Base-by-base conservation (phyloP, 2,797 vertebrate genomes). In the Lithobates sylvaticus region DNA sequence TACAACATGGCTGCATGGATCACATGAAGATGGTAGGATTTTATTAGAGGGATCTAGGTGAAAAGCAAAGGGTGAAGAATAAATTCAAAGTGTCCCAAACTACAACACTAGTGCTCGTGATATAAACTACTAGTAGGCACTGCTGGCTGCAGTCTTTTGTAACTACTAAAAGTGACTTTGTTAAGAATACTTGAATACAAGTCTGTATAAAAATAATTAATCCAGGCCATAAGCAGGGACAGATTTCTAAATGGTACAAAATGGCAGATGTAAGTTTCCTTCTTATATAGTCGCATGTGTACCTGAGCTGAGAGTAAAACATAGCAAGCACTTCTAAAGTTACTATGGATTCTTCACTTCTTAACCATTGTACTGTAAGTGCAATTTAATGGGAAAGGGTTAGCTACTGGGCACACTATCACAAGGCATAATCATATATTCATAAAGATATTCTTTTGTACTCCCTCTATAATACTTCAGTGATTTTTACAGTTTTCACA, bases 111-210 rank as follows among this genome's bases (percentile, higher is more conserved):
- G 44, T 32, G 7, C 18, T 71, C 47, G 36, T 90, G 88, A 79
- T 89, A 68, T 73, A 74, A 64, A 85, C 70, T 69, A 65, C 64
- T 0, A 0, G 85, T 73, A 91, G 90, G 89, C 88, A 90, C 86
- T 91, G 88, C 89, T 90, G 88, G 89, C 34, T 92, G 89, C 89
- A 92, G 88, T 88, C 68, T 69, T 83, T 54, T 87, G 71, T 74
- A 81, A 88, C 32, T 82, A 78, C 36, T 79, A n/a, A 71, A 78
- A 79, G 67, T 88, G 90, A 86, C 84, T 90, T 79, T 85, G 76
- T 71, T 84, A 83, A 18, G 84, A 81, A 86, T 77, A 77, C 69
- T 74, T 87, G 78, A 86, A n/a, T 72, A 68, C 4, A 71, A 5
- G 36, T 72, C 76, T 32, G 86, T 65, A 65, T 75, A 10, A 34